Conservation (phyloP, 2,797 vertebrate species). For the Anableps anableps region DNA sequence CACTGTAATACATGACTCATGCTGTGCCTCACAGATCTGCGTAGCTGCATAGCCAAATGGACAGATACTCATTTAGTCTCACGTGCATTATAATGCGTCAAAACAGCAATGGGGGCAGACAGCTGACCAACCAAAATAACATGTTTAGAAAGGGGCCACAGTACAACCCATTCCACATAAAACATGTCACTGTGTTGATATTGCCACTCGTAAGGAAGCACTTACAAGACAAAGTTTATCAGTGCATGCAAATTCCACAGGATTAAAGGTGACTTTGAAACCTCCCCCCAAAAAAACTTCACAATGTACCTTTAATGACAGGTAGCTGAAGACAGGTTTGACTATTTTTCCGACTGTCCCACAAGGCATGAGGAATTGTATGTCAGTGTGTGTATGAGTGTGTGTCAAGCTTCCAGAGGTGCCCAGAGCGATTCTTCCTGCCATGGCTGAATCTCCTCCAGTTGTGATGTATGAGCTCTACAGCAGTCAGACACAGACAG, state of each 20-base stretch:
- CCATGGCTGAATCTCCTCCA: constrained; percentile 63
- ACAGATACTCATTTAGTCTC: constrained; percentile 25
- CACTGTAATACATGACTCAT: constrained; percentile 50
- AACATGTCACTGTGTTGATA: constrained; percentile 56
- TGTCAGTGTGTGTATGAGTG: constrained; percentile 19
- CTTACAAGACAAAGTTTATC: constrained; percentile 3
- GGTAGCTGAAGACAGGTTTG: constrained; percentile 25
- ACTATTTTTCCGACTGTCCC: constrained; percentile 43
- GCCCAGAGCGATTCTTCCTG: constrained; percentile 50
- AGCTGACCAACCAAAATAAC: constrained; percentile 52
- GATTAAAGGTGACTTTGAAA: not conserved
- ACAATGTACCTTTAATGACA: constrained; percentile 7
- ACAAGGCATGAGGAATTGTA: constrained; percentile 17
- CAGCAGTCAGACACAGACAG: constrained; percentile 58
- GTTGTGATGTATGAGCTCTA: constrained; percentile 61
- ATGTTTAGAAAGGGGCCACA: constrained; percentile 21
- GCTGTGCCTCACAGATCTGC: constrained; percentile 27
- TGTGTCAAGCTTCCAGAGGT: constrained; percentile 27
- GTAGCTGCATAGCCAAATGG: constrained; percentile 30
- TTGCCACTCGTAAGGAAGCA: constrained; percentile 41
- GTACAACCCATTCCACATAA: constrained; percentile 24
- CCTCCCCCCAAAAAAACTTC: constrained; percentile 28
- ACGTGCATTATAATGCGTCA: constrained; percentile 46
- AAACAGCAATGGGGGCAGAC: constrained; percentile 32
- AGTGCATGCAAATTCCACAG: constrained; percentile 7